Conservation (phyloP, 37 sponge, comb jelly and placozoan genomes). For the Haliclona indistincta region DNA sequence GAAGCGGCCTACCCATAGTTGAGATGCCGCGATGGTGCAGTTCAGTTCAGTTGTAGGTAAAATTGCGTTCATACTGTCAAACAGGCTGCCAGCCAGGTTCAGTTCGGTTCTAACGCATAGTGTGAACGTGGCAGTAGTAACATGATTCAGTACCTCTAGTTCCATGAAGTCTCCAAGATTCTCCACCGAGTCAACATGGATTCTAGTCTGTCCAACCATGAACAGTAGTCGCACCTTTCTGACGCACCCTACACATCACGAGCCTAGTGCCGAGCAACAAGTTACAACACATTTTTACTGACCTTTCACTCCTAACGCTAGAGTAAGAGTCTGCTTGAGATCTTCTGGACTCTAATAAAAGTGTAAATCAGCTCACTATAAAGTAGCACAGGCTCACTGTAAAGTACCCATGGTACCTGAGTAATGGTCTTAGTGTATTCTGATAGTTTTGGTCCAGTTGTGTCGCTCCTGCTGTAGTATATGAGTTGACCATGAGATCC, state of each 20-base stretch:
- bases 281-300: neutral
- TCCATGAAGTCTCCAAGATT: constrained; percentile 75
- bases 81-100: no score
- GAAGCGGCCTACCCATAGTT: no score
- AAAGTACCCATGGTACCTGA: constrained; percentile 27
- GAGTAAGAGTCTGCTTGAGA: constrained; percentile 31
- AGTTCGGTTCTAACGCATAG: no score
- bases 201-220: constrained; percentile 76
- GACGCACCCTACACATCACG: constrained; percentile 43
- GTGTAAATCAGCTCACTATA: neutral
- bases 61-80: no score
- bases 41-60: no score
- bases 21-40: no score
- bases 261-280: neutral
- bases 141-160: constrained; percentile 53
- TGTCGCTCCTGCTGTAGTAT: constrained; percentile 58
- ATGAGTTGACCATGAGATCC: constrained; percentile 53
- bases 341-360: constrained; percentile 25
- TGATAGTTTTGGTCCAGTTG: constrained; percentile 63
- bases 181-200: constrained; percentile 76
- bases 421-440: constrained; percentile 35
- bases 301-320: constrained; percentile 59
- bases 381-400: neutral
- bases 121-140: no score
- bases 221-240: constrained; percentile 62